These are phyloP conservation scores for Promerops cafer DNA, from an alignment of 2,113 vertebrate species.

Conservation along the genomic window DNA sequence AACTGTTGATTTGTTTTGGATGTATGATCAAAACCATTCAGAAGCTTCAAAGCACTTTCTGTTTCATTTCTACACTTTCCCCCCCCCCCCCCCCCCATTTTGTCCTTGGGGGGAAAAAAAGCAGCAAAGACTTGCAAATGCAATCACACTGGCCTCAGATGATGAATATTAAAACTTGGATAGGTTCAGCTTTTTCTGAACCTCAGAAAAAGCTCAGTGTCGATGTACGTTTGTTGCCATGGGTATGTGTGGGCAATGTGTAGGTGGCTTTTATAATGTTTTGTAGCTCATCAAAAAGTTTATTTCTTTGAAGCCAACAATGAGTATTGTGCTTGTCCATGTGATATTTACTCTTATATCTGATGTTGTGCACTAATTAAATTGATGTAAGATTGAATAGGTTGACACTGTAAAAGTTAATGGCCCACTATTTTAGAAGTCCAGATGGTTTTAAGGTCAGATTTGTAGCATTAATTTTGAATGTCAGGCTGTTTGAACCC, in stretches of 20 bases:
- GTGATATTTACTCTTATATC: constrained; percentile 29
- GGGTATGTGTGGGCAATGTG: constrained; percentile 35
- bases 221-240: background rate
- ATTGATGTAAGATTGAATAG: constrained; percentile 14
- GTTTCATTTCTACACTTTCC: background rate
- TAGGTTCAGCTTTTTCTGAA: constrained; percentile 15
- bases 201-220: no score
- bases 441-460: constrained; percentile 13
- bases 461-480: constrained; percentile 33
- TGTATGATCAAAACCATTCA: background rate
- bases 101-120: background rate
- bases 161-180: constrained; percentile 51
- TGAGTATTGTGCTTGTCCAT: constrained; percentile 9
- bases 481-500: constrained; percentile 23
- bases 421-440: background rate
- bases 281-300: constrained; percentile 6
- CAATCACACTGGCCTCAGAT: constrained; percentile 13
- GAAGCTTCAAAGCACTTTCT: constrained; percentile 37
- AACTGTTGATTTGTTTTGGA: constrained; percentile 27
- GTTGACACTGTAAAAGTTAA: constrained; percentile 42
- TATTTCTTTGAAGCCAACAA: constrained; percentile 12
- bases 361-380: constrained; percentile 41
- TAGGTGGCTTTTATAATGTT: constrained; percentile 30
- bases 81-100: background rate
- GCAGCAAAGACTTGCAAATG: constrained; percentile 48